Percentiles rank a stretch among this genome's conserved stretches.
Conservation (phyloP, 1,140 invertebrate species). For the Anastatus disparis region DNA sequence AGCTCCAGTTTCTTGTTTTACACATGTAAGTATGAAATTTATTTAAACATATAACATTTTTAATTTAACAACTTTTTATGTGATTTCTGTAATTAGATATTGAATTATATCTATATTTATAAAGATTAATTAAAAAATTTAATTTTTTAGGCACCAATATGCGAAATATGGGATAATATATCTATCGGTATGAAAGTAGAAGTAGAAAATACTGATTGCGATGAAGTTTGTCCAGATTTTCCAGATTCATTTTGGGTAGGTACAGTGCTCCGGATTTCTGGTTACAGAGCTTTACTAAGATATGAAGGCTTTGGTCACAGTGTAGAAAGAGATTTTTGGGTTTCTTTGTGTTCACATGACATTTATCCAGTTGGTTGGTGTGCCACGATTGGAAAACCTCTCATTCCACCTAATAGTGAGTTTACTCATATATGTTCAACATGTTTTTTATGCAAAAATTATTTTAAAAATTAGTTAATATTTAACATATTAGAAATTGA, state of each 20-base stretch:
- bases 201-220: conserved; percentile 90
- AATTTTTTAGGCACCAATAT: conserved; percentile 79
- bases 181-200: conserved; percentile 95
- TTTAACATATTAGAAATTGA: background rate
- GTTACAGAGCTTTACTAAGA: conserved; percentile 91
- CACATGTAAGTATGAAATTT: conserved; percentile 74
- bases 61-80: no score
- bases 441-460: background rate
- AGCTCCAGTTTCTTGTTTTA: conserved; percentile 89
- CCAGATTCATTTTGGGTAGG: conserved; percentile 95
- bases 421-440: conserved; percentile 24
- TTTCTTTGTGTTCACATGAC: conserved; percentile 91
- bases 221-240: conserved; percentile 79
- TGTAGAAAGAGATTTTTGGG: conserved; percentile 92
- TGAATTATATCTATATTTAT: no score
- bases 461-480: conserved; percentile 17
- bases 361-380: conserved; percentile 98
- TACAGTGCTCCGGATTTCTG: conserved; percentile 88
- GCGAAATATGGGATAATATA: conserved; percentile 93
- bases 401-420: conserved; percentile 90
- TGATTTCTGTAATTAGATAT: no score
- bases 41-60: background rate
- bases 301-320: conserved; percentile 95
- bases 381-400: conserved; percentile 91
- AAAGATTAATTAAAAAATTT: no score